Evolutionary conservation across 1,140 invertebrate species (phyloP), one percentile per base, ranked within the genome.

Genomic region (Drosophila kurseongensis): DNA sequence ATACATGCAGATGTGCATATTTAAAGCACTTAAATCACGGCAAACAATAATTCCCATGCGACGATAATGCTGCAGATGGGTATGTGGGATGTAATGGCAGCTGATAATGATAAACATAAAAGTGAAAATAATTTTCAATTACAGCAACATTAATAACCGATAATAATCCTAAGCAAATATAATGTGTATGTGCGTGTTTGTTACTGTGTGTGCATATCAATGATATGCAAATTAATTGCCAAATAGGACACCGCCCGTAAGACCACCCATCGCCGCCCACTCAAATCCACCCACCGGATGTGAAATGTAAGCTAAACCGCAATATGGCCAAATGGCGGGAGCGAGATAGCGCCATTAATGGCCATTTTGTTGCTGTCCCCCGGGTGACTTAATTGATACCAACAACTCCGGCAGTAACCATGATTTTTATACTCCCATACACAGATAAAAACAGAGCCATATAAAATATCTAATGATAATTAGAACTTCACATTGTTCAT

Each of bases 121-220:
- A 89, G 84, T 89, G 84, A 89, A 89, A 89, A 89, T 89, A 89
- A 89, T 89, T 89, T 89, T 89, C 84, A 89, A 89, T 89, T 89
- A 89, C 80, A 90, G 85, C 80, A 78, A 84, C 84, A 89, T 89
- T 89, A 89, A 89, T 89, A 89, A 89, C 84, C 84, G 84, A 89
- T 89, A 89, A 89, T 89, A 89, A 89, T 89, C 84, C 84, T 89
- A 89, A 89, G 88, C 85, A 89, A 89, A 89, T 80, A 84, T 68
- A 71, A 71, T 48, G 45, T 66, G 62, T 42, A 18, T 50, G 44
- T 13, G 35, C 29, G n/a, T 59, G 45, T 47, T 51, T 57, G 57
- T 50, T 47, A 56, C 55, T 56, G 67, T 58, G 73, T 89, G 55
- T 67, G 84, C 84, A 89, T 89, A 89, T 89, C 84, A 89, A 90